Base-by-base conservation (phyloP, 2,113 vertebrate genomes). In the Uria lomvia region DNA sequence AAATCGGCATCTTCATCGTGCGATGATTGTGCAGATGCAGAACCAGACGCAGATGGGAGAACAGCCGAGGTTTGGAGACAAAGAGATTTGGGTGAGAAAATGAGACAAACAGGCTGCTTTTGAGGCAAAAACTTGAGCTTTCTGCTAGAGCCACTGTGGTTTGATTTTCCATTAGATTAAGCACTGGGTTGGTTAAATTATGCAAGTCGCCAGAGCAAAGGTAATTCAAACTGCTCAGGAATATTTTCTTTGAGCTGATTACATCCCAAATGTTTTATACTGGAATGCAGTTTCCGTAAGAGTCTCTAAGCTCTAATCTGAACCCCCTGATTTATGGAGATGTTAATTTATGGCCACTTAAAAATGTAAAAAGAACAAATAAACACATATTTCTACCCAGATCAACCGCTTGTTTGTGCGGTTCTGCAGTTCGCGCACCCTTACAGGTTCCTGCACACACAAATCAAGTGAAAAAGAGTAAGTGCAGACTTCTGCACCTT, bases 1-100 rank as follows among this genome's bases (percentile, higher is more conserved):
- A 53, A 47, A 45, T 4, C 5, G 0, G 8, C 65, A 8, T 27
- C 63, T 20, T 6, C 11, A 5, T 13, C 1, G 0, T 1, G 3
- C 11, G 1, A 1, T 29, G 1, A 1, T 29, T 15, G 45, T 87
- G 81, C 77, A 81, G 93, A 43, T 74, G 93, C 70, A 82, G 75
- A 93, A 50, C 8, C 80, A 87, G 84, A 8, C 10, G 4, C 74
- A 82, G 85, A 55, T 24, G 70, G 59, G 55, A 67, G 81, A 93
- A 52, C 52, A 94, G 90, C 85, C 17, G 21, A 90, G 45, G 66
- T 92, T 92, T 74, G 85, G 66, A 55, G 47, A 65, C 49, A 14
- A 71, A 83, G 72, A 86, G 60, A 40, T 79, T 60, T 52, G 85
- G n/a, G 27, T 63, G 74, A 42, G 62, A 52, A 56, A 49, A 79